These are phyloP conservation scores for Bambusicola thoracicus DNA, from an alignment of 2,113 vertebrate species.

Conservation along the genomic window DNA sequence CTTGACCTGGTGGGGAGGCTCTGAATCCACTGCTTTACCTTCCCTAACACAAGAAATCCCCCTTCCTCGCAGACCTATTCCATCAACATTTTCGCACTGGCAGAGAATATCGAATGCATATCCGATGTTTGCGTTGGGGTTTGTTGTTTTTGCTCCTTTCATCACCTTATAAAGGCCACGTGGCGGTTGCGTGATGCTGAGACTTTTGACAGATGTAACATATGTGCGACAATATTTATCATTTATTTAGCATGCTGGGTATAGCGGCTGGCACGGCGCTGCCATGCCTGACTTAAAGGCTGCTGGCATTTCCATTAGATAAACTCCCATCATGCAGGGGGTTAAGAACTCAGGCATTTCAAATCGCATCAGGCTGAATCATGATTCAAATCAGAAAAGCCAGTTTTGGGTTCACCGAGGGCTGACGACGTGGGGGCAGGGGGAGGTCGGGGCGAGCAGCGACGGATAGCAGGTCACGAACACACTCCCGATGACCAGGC, in stretches of 20 bases:
- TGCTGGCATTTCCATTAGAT: slow-evolving; percentile 47
- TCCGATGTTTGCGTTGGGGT: slow-evolving; percentile 23
- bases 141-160: slow-evolving; percentile 57
- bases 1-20: background rate
- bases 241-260: slow-evolving; percentile 36
- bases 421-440: slow-evolving; percentile 7
- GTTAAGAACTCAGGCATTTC: slow-evolving; percentile 76
- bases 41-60: background rate
- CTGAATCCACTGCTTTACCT: background rate
- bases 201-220: slow-evolving; percentile 63
- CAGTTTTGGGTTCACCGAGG: slow-evolving; percentile 51
- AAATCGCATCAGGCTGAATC: slow-evolving; percentile 70
- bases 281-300: slow-evolving; percentile 67
- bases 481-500: background rate
- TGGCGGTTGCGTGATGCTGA: slow-evolving; percentile 22
- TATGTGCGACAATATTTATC: slow-evolving; percentile 61
- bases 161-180: slow-evolving; percentile 58
- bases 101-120: background rate
- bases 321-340: slow-evolving; percentile 42
- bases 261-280: slow-evolving; percentile 27
- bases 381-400: slow-evolving; percentile 74
- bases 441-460: slow-evolving; percentile 29
- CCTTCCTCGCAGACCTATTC: background rate
- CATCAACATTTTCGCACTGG: background rate
- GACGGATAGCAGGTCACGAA: slow-evolving; percentile 52